Evolutionary conservation across 2,797 vertebrate genomes (phyloP).

Genomic region (Melopsittacus undulatus): DNA sequence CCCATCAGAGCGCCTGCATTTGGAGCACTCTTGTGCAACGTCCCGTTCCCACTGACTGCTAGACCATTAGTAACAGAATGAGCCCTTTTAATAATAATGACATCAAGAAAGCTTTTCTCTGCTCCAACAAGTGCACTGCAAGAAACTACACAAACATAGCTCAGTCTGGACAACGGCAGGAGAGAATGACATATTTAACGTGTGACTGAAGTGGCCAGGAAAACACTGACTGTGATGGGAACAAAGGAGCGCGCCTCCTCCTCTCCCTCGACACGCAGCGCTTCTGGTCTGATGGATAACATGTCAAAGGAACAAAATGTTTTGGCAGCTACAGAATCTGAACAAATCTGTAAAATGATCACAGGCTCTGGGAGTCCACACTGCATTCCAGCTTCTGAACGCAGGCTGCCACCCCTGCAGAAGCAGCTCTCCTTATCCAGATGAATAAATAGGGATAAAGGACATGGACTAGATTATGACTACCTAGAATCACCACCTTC

Average conservation of each 20-base stretch:
- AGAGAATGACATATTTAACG: not conserved
- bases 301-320: constrained; percentile 7
- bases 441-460: not conserved
- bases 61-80: constrained; percentile 46
- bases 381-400: not conserved
- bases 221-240: not conserved
- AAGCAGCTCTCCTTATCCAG: not conserved
- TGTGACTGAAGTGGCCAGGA: not conserved
- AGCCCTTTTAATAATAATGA: constrained; percentile 17
- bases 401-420: not conserved
- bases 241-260: not conserved
- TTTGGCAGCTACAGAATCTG: not conserved
- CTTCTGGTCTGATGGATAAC: constrained; percentile 16
- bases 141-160: not conserved
- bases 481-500: not conserved
- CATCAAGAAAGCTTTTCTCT: not conserved
- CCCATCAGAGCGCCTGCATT: not conserved
- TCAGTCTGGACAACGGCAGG: not conserved
- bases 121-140: not conserved
- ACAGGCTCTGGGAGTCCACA: fast-evolving
- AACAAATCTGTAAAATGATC: constrained; percentile 9
- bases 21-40: fast-evolving
- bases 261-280: not conserved
- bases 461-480: not conserved
- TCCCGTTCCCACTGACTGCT: not conserved